phyloP scores from a whole-genome alignment of 2,113 vertebrate species.

The Bubo bubo region DNA sequence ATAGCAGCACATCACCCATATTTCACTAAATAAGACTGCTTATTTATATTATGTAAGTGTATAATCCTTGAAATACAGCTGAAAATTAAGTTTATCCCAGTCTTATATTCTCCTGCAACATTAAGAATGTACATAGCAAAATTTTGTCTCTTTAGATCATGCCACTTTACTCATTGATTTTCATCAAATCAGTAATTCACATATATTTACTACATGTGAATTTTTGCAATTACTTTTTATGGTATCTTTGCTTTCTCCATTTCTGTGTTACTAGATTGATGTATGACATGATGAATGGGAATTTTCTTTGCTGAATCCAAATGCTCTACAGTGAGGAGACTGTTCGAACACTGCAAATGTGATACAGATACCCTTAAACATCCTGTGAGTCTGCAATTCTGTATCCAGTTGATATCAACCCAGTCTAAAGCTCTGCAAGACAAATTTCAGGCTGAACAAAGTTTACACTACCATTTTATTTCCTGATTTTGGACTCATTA shows the following conservation, averaged over 20 bases:
- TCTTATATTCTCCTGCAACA: neutral
- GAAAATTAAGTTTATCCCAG: neutral
- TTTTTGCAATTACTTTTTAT: neutral
- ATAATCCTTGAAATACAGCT: neutral
- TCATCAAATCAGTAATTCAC: neutral
- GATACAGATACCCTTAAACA: neutral
- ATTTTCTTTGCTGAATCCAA: neutral
- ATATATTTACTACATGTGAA: neutral
- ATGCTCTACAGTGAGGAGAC: neutral
- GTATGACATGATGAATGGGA: neutral
- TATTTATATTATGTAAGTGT: neutral
- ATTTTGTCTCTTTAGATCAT: neutral
- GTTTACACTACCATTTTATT: neutral
- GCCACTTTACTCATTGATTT: neutral
- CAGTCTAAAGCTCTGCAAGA: neutral
- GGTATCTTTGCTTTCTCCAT: neutral
- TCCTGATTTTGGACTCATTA: neutral
- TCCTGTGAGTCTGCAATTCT: neutral
- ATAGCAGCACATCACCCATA: neutral
- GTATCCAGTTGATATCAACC: neutral
- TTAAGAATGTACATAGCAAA: neutral
- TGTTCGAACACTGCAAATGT: neutral
- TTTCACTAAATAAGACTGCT: neutral
- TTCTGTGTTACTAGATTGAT: neutral
- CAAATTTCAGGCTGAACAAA: neutral